A percentile compares a stretch with the other conserved stretches of the same genome.
Conservation (phyloP, 2,888 invertebrate genomes). For the Pantelozetes paolii region DNA sequence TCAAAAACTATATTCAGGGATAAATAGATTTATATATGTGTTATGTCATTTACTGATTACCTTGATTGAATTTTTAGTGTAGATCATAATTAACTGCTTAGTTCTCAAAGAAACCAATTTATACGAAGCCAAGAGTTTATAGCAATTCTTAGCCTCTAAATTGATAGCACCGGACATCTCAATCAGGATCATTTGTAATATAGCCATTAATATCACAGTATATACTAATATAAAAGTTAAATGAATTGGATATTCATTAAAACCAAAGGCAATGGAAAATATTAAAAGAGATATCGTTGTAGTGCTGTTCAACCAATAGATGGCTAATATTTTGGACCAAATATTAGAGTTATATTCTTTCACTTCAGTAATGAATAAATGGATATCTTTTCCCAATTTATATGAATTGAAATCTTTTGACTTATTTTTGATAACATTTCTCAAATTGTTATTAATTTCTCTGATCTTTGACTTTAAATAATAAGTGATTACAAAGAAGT, state of each 20-base stretch:
- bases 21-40: background rate
- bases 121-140: background rate
- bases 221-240: no score
- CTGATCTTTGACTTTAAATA: background rate
- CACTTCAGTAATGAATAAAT: background rate
- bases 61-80: background rate
- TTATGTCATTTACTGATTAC: background rate
- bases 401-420: background rate
- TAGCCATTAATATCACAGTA: no score
- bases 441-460: background rate
- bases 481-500: background rate
- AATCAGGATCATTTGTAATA: background rate
- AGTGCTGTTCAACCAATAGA: no score
- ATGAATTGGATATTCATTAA: no score
- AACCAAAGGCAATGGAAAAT: no score
- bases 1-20: background rate
- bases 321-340: background rate
- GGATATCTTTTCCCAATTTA: background rate
- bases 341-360: background rate
- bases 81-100: background rate
- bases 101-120: background rate
- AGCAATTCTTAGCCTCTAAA: background rate
- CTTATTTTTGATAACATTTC: background rate
- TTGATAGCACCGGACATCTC: background rate
- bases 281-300: no score